Conservation (phyloP, 2,888 invertebrate genomes). For the Hyles lineata region DNA sequence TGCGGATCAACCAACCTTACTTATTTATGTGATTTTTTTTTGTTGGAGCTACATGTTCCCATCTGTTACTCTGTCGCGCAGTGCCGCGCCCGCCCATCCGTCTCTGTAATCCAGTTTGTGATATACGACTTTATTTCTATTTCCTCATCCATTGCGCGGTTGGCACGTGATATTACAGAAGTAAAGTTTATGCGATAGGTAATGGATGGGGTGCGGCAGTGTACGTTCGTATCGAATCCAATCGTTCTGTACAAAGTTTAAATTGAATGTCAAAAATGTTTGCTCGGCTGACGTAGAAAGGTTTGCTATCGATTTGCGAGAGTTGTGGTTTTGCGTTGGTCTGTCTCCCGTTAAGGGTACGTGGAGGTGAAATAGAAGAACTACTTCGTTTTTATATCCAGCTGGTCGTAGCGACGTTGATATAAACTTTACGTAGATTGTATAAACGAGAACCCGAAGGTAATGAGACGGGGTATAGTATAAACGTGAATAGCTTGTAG, state of each 20-base stretch:
- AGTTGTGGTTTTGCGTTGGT: constrained; percentile 20
- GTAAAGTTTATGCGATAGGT: not conserved
- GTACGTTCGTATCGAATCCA: not conserved
- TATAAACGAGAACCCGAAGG: not conserved
- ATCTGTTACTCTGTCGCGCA: constrained; percentile 19
- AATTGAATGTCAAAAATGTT: constrained; percentile 28
- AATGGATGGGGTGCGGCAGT: not conserved
- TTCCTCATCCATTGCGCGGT: constrained; percentile 5
- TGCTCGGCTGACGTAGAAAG: constrained; percentile 21
- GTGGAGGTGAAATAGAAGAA: constrained; percentile 1
- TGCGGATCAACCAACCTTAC: constrained; percentile 16
- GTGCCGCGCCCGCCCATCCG: constrained; percentile 19
- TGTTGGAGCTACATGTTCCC: constrained; percentile 18
- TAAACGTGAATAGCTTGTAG: not conserved
- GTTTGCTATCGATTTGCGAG: constrained; percentile 23
- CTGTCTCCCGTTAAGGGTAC: constrained; percentile 9
- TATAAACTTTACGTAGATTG: no score
- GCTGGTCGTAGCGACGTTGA: no score
- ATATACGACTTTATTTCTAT: not conserved
- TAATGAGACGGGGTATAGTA: no score
- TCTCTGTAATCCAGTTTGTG: constrained; percentile 18
- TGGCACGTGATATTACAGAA: not conserved
- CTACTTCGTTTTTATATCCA: not conserved
- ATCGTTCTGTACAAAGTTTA: constrained; percentile 26
- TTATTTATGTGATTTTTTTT: constrained; percentile 25